A percentile compares a stretch with the other conserved stretches of the same genome.
These are phyloP conservation scores for Corythornis madagascariensis DNA, from an alignment of 2,113 vertebrate genomes.

Conservation along the genomic window DNA sequence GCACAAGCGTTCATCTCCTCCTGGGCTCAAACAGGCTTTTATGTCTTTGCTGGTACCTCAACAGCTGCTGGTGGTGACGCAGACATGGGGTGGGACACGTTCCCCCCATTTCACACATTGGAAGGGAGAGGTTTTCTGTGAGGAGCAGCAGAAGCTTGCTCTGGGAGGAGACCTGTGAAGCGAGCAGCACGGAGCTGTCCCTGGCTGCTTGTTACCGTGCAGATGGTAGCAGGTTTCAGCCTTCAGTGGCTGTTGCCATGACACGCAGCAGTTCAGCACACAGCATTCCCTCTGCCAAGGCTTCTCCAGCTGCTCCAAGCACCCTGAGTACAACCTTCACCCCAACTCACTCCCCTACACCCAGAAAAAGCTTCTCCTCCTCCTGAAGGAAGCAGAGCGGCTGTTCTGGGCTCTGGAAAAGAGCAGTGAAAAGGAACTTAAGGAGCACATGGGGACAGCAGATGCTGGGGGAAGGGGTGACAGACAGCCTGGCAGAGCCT, in stretches of 20 bases:
- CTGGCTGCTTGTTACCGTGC: rapidly evolving
- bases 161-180: background rate
- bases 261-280: background rate
- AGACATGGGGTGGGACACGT: background rate
- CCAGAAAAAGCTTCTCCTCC: background rate
- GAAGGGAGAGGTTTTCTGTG: background rate
- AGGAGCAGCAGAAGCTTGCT: rapidly evolving
- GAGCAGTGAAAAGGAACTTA: rapidly evolving
- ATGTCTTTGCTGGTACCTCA: background rate
- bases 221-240: background rate
- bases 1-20: background rate
- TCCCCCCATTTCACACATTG: background rate
- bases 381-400: rapidly evolving
- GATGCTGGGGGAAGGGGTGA: rapidly evolving
- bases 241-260: background rate
- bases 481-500: background rate
- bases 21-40: background rate
- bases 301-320: background rate
- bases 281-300: background rate
- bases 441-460: background rate
- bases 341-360: background rate
- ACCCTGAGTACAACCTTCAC: background rate
- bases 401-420: background rate
- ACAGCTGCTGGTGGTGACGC: background rate
- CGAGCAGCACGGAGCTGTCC: background rate